Base-by-base conservation (phyloP, 2,797 vertebrate species). In the Champsocephalus gunnari region DNA sequence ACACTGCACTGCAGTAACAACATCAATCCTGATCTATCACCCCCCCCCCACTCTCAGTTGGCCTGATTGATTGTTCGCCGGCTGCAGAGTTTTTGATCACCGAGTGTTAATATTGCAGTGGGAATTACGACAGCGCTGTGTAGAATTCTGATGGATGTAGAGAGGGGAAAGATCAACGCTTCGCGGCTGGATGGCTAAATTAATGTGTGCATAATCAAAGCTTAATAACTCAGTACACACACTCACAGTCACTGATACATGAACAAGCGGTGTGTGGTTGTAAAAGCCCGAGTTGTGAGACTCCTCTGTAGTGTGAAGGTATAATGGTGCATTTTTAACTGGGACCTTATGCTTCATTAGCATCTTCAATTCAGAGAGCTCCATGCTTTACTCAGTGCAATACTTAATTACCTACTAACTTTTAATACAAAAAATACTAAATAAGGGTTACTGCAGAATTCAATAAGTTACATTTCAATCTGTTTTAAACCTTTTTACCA, bases 21-120 rank as follows among this genome's bases (percentile, higher is more conserved):
- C 87, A 89, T 92, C 82, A 91, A 88, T 88, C 84, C 84, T 84
- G 80, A 89, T 91, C 80, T 57, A 71, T 86, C 87, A 84, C 84
- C 57, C 90, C 84, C 83, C 72, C 64, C 12, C 75, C 41, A 57
- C 38, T 65, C 12, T 61, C 75, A 70, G 79, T 82, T 21, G 69
- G 83, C 66, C 82, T 90, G 85, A 92, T 86, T 89, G 89, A 93
- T 90, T 66, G 80, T 80, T 50, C 66, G 60, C 72, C 44, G 70
- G 73, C 86, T 24, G 55, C 82, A 60, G 55, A 74, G 82, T 61
- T 81, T 87, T 89, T 86, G 84, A 92, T 92, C 89, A 81, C 3
- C 1, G 65, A 60, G 81, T 79, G 85, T 89, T 89, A 90, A 87
- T 86, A 89, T 75, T 58, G 73, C 78, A 67, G 71, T 9, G n/a